Base-by-base conservation (phyloP, 2,797 vertebrate genomes). In the Erethizon dorsatum region DNA sequence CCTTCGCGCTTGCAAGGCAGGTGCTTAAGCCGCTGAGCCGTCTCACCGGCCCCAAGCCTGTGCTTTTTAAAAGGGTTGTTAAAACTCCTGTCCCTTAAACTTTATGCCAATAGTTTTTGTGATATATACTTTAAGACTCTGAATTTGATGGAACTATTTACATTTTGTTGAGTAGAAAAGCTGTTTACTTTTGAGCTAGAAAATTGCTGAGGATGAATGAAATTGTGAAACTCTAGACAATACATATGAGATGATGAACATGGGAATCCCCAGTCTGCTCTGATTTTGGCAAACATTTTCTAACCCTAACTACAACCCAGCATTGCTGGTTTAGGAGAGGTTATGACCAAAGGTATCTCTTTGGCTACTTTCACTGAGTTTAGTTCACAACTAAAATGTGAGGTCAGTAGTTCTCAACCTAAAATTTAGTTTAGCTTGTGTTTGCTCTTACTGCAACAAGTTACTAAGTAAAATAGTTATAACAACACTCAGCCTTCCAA, bases 281-380 rank as follows among this genome's bases (percentile, higher is more conserved):
- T 93, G 78, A 67, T 87, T 52, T 90, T 90, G 92, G 47, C 54
- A 54, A 96, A 73, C 3, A 31, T 73, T 78, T 96, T 95, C 69
- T 45, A 86, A 65, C 84, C 33, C 54, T 78, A 28, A 73, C n/a
- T 63, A 12, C 22, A 78, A 52, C 56, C 33, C 9, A 65, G 47
- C 22, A 24, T 47, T 78, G 17, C 45, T 88, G 45, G 50, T 14
- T 54, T 61, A 87, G 77, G 47, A 88, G 37, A 33, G 20, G 15
- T 69, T 94, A 56, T 57, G 37, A 78, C n/a, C 26, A 15, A 41
- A 88, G n/a, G 18, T 11, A 69, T 93, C 5, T 83, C 33, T 78
- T 79, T 77, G n/a, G 41, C n/a, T 86, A 33, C 1, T 73, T 85
- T 91, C 69, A 37, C 31, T 56, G 56, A 84, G 63, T 59, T 82